Percentiles rank a stretch among this genome's conserved stretches.
Conservation (phyloP, 2,113 vertebrate species). For the Calypte anna region DNA sequence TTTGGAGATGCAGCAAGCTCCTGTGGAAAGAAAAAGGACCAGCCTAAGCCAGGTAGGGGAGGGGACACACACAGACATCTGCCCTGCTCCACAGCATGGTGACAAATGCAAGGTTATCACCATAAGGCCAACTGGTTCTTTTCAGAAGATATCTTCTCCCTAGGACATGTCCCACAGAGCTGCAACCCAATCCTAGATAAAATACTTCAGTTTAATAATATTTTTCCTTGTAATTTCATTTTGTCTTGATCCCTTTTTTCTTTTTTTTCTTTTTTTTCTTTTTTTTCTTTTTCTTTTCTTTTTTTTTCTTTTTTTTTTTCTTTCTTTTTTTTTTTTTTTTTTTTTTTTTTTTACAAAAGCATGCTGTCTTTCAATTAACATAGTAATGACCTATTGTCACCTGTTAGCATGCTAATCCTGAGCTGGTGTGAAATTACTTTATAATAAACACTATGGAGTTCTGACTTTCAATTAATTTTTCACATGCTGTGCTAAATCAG, state of each 20-base stretch:
- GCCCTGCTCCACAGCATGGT: neutral
- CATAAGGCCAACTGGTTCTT: neutral
- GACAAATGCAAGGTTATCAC: constrained; percentile 8
- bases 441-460: constrained; percentile 83
- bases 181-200: constrained; percentile 3
- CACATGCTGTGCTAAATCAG: constrained; percentile 83
- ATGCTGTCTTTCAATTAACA: constrained; percentile 81
- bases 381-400: constrained; percentile 81
- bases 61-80: rapidly evolving
- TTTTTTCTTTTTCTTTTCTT: neutral
- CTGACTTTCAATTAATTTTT: constrained; percentile 86
- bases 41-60: neutral
- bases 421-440: constrained; percentile 86
- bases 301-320: neutral
- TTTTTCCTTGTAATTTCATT: neutral
- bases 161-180: neutral
- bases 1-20: neutral
- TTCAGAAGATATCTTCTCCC: constrained; percentile 14
- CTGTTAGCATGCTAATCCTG: constrained; percentile 81
- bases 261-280: neutral
- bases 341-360: constrained; percentile 36
- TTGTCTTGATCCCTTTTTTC: neutral
- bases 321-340: neutral
- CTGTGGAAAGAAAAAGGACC: neutral
- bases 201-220: neutral